Evolutionary conservation across 2,113 vertebrate genomes (phyloP).

Genomic region (Phasianus colchicus): DNA sequence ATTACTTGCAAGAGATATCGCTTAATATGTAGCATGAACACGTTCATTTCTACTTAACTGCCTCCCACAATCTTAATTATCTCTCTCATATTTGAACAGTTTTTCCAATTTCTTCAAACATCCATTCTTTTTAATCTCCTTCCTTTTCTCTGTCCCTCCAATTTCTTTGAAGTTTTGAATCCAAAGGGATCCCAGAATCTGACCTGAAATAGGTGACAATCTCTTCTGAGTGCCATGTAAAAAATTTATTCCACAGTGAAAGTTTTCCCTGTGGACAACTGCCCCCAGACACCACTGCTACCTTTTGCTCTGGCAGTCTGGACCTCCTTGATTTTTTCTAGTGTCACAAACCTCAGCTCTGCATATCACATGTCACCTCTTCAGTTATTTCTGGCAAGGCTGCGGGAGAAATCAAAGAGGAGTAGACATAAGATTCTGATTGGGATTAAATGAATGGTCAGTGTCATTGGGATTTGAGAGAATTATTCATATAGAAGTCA

Average conservation of each 20-base stretch:
- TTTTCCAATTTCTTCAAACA: not conserved
- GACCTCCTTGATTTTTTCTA: slow-evolving; percentile 24
- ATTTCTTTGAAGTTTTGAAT: not conserved
- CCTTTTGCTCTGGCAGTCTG: slow-evolving; percentile 22
- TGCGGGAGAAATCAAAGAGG: not conserved
- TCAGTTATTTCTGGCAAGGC: slow-evolving; percentile 27
- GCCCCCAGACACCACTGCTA: not conserved
- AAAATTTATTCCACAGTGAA: not conserved
- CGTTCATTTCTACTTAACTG: not conserved
- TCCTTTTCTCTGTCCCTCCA: not conserved
- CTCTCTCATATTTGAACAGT: not conserved
- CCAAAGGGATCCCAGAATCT: not conserved
- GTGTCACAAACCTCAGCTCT: slow-evolving; percentile 27
- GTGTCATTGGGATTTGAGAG: not conserved
- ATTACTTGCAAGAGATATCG: not conserved
- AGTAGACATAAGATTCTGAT: not conserved
- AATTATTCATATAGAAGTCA: not conserved
- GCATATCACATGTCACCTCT: slow-evolving; percentile 51
- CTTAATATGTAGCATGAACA: not conserved
- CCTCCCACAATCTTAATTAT: not conserved
- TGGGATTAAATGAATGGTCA: not conserved
- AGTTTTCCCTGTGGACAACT: not conserved
- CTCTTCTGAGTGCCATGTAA: not conserved
- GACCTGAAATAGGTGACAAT: not conserved
- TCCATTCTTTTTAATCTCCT: not conserved